phyloP scores from a whole-genome alignment of 2,113 vertebrate genomes.

The Tyrannus savana region DNA sequence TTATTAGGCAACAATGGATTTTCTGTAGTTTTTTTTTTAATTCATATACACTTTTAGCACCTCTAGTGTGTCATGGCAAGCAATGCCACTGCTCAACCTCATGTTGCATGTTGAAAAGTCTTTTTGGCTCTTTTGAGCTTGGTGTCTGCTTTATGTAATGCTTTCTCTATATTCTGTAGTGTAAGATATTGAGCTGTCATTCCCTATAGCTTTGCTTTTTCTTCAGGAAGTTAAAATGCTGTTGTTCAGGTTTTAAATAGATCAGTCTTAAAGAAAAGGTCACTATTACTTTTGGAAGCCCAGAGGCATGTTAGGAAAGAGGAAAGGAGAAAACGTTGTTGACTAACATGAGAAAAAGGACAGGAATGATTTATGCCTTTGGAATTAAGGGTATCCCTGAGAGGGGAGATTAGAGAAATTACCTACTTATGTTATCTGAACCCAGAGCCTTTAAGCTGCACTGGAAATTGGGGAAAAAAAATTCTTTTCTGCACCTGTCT shows the following conservation, averaged over 20 bases:
- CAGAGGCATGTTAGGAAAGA: background rate
- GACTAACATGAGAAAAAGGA: background rate
- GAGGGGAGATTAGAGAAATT: background rate
- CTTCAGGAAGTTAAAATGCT: background rate
- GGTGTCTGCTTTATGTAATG: background rate
- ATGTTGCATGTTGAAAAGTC: background rate
- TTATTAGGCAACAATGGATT: background rate
- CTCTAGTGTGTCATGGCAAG: background rate
- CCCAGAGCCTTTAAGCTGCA: background rate
- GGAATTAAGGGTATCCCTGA: background rate
- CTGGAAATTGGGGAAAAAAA: background rate
- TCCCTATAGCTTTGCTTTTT: background rate
- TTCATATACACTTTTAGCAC: background rate
- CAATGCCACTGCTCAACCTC: background rate
- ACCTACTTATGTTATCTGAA: background rate
- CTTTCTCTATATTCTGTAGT: background rate
- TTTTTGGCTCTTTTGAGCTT: background rate
- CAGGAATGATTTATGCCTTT: background rate
- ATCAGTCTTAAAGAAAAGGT: background rate
- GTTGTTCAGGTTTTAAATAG: background rate
- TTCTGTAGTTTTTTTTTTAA: fast-evolving
- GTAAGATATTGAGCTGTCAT: background rate
- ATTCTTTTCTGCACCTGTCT: background rate
- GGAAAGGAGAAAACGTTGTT: background rate
- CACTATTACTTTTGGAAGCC: background rate